Conservation (phyloP, 2,888 invertebrate species). For the Serrognathus titanus region DNA sequence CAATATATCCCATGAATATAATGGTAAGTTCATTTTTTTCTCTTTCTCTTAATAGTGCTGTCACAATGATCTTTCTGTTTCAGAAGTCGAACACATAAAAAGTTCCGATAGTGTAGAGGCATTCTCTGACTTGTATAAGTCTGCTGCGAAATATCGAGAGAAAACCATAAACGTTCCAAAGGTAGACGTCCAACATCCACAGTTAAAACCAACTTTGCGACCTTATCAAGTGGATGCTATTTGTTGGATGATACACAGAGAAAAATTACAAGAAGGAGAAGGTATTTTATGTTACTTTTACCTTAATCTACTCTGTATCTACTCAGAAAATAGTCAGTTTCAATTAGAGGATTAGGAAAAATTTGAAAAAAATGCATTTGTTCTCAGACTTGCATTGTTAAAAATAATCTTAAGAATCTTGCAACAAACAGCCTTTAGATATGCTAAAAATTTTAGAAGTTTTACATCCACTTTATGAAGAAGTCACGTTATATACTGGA, state of each 20-base stretch:
- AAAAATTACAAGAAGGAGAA: slow-evolving; percentile 40
- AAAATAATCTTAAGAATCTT: background rate
- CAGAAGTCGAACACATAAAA: slow-evolving; percentile 17
- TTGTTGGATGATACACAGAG: slow-evolving; percentile 65
- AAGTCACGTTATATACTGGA: slow-evolving; percentile 36
- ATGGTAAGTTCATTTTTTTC: slow-evolving; percentile 14
- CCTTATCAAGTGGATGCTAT: slow-evolving; percentile 66
- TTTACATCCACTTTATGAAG: slow-evolving; percentile 39
- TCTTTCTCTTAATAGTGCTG: background rate
- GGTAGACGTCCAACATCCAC: slow-evolving; percentile 41
- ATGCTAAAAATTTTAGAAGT: slow-evolving; percentile 29
- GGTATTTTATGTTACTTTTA: slow-evolving; percentile 17
- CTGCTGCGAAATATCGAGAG: slow-evolving; percentile 8
- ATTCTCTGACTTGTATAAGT: slow-evolving; percentile 26
- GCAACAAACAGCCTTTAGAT: background rate
- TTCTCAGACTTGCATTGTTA: slow-evolving; percentile 22
- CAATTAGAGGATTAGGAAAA: no score
- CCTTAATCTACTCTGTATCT: no score
- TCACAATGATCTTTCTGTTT: slow-evolving; percentile 1
- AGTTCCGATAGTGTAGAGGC: slow-evolving; percentile 18
- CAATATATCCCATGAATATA: slow-evolving; percentile 20
- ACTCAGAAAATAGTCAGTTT: no score
- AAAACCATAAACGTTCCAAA: slow-evolving; percentile 1
- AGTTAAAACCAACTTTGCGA: slow-evolving; percentile 56
- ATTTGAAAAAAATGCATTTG: no score